These are phyloP conservation scores for Pachyseris speciosa DNA, from an alignment of 64 coral and sea anemone genomes.

Conservation along the genomic window DNA sequence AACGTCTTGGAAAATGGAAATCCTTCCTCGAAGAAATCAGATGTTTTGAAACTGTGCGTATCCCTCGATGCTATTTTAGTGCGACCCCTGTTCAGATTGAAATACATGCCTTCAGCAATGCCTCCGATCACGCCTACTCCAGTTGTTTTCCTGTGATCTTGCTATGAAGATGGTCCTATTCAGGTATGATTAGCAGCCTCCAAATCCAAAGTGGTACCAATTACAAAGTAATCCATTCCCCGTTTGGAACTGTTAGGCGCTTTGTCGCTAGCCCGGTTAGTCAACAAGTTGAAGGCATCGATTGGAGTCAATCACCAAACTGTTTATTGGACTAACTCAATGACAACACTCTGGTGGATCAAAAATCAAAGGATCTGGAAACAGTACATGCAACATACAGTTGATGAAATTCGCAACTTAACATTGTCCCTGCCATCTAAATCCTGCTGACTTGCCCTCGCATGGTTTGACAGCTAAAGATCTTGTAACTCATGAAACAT, in stretches of 20 bases:
- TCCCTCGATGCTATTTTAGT: conserved; percentile 60
- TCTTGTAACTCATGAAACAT: background rate
- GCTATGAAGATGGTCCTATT: conserved; percentile 45
- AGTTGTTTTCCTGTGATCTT: conserved; percentile 61
- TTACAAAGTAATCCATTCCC: conserved; percentile 56
- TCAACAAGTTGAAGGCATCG: conserved; percentile 24
- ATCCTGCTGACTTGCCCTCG: conserved; percentile 60
- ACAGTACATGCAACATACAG: conserved; percentile 51
- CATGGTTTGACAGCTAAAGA: conserved; percentile 19
- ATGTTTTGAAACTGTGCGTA: conserved; percentile 47
- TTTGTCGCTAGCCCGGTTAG: conserved; percentile 47
- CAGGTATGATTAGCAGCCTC: conserved; percentile 34
- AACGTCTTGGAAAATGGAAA: conserved; percentile 45
- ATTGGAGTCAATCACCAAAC: background rate
- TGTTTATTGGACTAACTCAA: conserved; percentile 45
- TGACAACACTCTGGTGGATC: conserved; percentile 41
- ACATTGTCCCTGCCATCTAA: conserved; percentile 42
- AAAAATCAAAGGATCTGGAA: conserved; percentile 55
- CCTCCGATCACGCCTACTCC: conserved; percentile 57
- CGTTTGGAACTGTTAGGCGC: conserved; percentile 53
- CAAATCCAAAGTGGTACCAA: conserved; percentile 59
- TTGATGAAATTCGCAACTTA: conserved; percentile 37
- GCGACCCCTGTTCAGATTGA: conserved; percentile 18
- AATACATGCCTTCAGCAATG: conserved; percentile 60
- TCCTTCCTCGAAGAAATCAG: conserved; percentile 38